Evolutionary conservation across 2,888 invertebrate species (phyloP).

Genomic region (Automeris io): DNA sequence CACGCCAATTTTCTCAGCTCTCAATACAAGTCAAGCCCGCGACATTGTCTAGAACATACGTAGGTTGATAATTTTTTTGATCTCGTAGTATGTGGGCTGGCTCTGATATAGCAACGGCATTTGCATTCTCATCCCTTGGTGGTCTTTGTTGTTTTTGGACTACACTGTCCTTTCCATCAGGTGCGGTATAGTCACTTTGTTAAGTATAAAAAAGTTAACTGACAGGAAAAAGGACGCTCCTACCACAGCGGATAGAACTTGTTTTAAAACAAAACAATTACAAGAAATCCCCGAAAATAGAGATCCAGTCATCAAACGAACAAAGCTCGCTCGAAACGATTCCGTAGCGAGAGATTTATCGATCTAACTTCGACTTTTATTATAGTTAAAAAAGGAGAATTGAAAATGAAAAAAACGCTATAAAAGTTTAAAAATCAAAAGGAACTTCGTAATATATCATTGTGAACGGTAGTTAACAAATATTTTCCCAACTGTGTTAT

Average conservation of each 20-base stretch:
- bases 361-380: slow-evolving; percentile 19
- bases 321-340: background rate
- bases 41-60: too few relatives aligned
- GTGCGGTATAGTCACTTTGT: background rate
- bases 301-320: background rate
- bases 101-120: too few relatives aligned
- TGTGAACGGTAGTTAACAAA: slow-evolving; percentile 53
- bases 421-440: slow-evolving; percentile 20
- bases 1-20: too few relatives aligned
- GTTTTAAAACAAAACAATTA: background rate
- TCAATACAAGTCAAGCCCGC: too few relatives aligned
- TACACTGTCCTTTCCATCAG: too few relatives aligned
- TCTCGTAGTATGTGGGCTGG: too few relatives aligned
- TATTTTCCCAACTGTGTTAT: slow-evolving; percentile 39
- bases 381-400: slow-evolving; percentile 17
- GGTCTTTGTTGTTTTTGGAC: too few relatives aligned
- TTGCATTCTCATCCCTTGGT: too few relatives aligned
- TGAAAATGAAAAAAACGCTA: slow-evolving; percentile 15
- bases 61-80: too few relatives aligned
- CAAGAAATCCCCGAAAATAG: background rate
- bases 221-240: too few relatives aligned
- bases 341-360: background rate
- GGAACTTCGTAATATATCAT: slow-evolving; percentile 34
- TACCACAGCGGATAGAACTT: too few relatives aligned
- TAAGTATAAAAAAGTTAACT: background rate